phyloP scores from a whole-genome alignment of 1,140 invertebrate genomes.

The Lasaia peninsularis region DNA sequence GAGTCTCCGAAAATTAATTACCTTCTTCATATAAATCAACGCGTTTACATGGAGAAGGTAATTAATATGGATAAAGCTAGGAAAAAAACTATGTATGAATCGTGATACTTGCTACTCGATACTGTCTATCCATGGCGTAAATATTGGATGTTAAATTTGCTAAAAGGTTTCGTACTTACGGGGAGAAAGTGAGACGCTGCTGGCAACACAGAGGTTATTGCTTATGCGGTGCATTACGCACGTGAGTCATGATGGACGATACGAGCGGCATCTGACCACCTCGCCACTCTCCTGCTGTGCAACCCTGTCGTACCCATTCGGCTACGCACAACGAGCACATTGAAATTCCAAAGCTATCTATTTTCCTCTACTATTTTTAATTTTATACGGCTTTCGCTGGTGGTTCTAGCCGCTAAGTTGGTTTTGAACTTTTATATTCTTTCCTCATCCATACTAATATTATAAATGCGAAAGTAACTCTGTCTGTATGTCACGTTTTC shows the following conservation, averaged over 20 bases:
- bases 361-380: not conserved
- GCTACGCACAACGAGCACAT: slow-evolving; percentile 1
- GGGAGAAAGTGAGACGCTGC: not conserved
- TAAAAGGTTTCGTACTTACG: too few species aligned
- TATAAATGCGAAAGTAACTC: too few species aligned
- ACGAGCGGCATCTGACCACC: slow-evolving; percentile 19
- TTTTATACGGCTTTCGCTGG: not conserved
- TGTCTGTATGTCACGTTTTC: too few species aligned
- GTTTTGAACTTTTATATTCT: not conserved
- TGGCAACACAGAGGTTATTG: not conserved
- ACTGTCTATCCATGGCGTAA: too few species aligned
- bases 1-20: too few species aligned
- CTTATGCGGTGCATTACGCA: slow-evolving; percentile 9
- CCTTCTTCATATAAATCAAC: too few species aligned
- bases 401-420: not conserved
- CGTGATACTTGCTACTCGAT: too few species aligned
- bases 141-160: too few species aligned
- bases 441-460: too few species aligned
- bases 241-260: slow-evolving; percentile 7
- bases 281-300: slow-evolving; percentile 16
- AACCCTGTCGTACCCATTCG: slow-evolving; percentile 19
- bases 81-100: too few species aligned
- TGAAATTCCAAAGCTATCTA: slow-evolving; percentile 9
- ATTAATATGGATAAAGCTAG: too few species aligned
- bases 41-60: too few species aligned